Percentiles rank a stretch among this genome's conserved stretches.
These are phyloP conservation scores for Melanotaenia duboulayi DNA, from an alignment of 2,113 vertebrate genomes.

Conservation along the genomic window DNA sequence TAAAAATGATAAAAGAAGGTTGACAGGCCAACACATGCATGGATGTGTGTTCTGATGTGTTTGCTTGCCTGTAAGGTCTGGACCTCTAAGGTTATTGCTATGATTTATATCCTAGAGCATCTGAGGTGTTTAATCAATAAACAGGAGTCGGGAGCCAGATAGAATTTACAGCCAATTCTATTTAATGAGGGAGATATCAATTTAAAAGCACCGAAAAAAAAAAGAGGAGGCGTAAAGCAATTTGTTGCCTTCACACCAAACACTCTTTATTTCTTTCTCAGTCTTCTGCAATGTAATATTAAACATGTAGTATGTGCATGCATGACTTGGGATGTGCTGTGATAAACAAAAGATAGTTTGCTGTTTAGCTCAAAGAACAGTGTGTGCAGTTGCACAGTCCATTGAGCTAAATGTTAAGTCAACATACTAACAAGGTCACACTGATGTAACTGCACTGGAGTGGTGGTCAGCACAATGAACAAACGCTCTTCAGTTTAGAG, in stretches of 20 bases:
- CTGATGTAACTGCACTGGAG: not conserved
- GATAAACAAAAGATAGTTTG: not conserved
- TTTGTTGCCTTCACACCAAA: not conserved
- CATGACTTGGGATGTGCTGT: not conserved
- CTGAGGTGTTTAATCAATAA: slow-evolving; percentile 11
- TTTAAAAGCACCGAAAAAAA: slow-evolving; percentile 15
- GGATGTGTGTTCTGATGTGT: not conserved
- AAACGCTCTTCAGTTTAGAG: not conserved
- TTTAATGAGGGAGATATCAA: slow-evolving; percentile 18
- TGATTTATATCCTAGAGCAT: slow-evolving; percentile 22
- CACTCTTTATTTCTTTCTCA: not conserved
- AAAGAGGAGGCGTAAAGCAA: not conserved
- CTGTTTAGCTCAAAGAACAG: not conserved
- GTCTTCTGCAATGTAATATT: not conserved
- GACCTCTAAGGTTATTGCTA: not conserved
- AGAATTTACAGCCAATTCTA: slow-evolving; percentile 22
- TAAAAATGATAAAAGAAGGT: not conserved
- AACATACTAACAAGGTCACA: not conserved
- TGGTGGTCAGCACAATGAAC: not conserved
- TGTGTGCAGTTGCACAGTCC: no score
- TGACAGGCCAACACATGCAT: not conserved
- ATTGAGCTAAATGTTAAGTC: no score
- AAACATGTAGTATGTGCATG: not conserved
- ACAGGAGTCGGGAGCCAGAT: slow-evolving; percentile 1
- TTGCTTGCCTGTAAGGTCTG: not conserved